Evolutionary conservation across 2,797 vertebrate species (phyloP), one percentile per base, ranked within the genome.

Genomic region (Paedocypris micromegethes): DNA sequence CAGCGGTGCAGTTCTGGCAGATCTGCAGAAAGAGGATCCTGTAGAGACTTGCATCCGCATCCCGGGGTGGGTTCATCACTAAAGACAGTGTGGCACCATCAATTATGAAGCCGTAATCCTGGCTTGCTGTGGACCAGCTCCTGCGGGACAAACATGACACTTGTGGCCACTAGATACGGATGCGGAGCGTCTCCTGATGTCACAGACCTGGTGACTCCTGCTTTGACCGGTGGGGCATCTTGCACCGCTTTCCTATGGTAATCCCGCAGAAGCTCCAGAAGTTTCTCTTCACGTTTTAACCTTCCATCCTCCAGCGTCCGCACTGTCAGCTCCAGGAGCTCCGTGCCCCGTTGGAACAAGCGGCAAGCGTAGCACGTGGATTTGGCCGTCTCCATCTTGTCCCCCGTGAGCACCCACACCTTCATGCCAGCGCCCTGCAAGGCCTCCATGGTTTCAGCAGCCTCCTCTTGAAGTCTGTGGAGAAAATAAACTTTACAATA

Each of bases 321-420:
- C 0, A 89, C 87, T 0, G 96, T 98, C 67, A 99, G 88, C 82
- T 95, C 94, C 81, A 99, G 84, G 75, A 99, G 89, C 73, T 98
- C 94, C 0, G 96, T 98, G 82, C 79, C 89, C 74, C 89, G 91
- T 83, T 95, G 94, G 81, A 99, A 99, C 44, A 98, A 86, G 53
- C 94, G 86, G 75, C 94, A 98, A 62, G 97, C 94, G 0, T 96
- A 98, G 85, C 96, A 98, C 0, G 96, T 96, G 72, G 96, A 95
- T 79, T 96, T 97, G 5, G 97, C 97, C 0, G 97, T 99, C 85
- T 98, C 97, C 93, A 97, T 94, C 84, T 99, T 99, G 86, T 98
- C 97, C 0, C 97, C 97, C 0, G 96, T 98, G 64, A 98, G 89
- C 75, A 98, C 95, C 97, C 97, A 98, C 8, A 98, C 90, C 75